Evolutionary conservation across 1,140 invertebrate species (phyloP).

Genomic region (roundworm (Caenorhabditis elegans)): WBcel235 BX284603.4:13072001-13072500

Average conservation of each 20-base stretch:
- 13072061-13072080: background rate
- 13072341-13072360: background rate
- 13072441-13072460: no score
- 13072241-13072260: background rate
- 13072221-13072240: slow-evolving; percentile 39
- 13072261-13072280: background rate
- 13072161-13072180: slow-evolving; percentile 39
- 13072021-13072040: background rate
- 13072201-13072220: slow-evolving; percentile 33
- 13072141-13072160: background rate
- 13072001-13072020: background rate
- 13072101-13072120: background rate
- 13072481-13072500: no score
- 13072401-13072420: no score
- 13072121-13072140: background rate
- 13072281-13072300: background rate
- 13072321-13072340: background rate
- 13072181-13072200: slow-evolving; percentile 30
- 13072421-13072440: no score
- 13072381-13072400: no score
- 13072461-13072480: no score
- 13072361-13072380: background rate
- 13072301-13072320: background rate
- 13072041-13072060: slow-evolving; percentile 6
- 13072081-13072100: background rate